These are phyloP conservation scores for Styela clava DNA, from an alignment of 23 tunicate species.

Conservation along the genomic window DNA sequence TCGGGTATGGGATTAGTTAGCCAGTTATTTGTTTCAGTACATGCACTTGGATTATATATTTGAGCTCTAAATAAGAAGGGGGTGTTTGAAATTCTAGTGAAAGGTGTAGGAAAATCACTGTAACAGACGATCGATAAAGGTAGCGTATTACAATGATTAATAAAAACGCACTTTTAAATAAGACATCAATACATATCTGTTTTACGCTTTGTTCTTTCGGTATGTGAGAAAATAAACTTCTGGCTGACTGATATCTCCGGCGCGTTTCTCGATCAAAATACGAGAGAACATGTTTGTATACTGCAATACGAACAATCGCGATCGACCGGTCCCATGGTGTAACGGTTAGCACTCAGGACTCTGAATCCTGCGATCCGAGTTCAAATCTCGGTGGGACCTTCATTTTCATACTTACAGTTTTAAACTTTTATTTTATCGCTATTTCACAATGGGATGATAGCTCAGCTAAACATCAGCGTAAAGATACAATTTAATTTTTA, in stretches of 20 bases:
- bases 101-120: neutral
- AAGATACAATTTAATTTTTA: no score
- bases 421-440: no score
- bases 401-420: no score
- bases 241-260: neutral
- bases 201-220: no score
- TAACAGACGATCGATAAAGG: neutral
- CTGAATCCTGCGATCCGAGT: conserved; percentile 95
- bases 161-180: neutral
- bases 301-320: neutral
- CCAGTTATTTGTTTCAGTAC: no score
- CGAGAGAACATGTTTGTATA: neutral
- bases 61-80: no score
- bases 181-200: neutral
- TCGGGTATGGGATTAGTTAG: no score
- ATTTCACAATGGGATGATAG: no score
- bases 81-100: no score
- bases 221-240: neutral
- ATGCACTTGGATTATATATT: no score
- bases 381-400: conserved; percentile 91
- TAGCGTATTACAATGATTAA: neutral
- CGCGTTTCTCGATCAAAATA: neutral
- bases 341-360: conserved; percentile 91
- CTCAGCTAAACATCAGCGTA: no score
- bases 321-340: conserved; percentile 65